Percentiles rank a stretch among this genome's conserved stretches.
phyloP scores from a whole-genome alignment of 2,797 vertebrate species.

The Tamandua tetradactyla region DNA sequence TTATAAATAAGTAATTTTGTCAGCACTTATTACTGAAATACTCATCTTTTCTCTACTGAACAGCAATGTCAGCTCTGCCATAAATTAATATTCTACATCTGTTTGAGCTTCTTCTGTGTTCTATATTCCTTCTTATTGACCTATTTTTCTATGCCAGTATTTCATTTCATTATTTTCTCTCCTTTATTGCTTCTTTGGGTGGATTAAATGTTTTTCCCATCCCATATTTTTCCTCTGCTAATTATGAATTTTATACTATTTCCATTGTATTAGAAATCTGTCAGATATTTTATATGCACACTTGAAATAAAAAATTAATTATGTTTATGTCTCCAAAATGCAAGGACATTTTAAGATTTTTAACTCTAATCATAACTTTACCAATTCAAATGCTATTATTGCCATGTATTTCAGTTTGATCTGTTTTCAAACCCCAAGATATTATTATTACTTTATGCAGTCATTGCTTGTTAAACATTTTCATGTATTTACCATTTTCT shows the following conservation, averaged over 20 bases:
- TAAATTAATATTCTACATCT: neutral
- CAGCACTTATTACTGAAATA: neutral
- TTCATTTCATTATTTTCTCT: neutral
- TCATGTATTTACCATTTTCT: neutral
- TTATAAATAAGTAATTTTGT: neutral
- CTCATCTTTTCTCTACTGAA: neutral
- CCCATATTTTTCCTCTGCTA: neutral
- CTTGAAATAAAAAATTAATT: neutral
- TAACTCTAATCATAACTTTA: neutral
- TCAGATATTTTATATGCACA: neutral
- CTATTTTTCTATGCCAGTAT: neutral
- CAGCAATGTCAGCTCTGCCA: neutral
- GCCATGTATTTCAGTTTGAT: neutral
- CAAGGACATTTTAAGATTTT: neutral
- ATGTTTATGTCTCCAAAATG: neutral
- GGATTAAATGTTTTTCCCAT: neutral
- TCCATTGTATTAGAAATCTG: neutral
- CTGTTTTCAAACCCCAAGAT: neutral
- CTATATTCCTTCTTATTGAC: neutral
- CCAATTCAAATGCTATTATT: neutral
- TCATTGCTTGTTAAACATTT: neutral
- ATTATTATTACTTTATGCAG: neutral
- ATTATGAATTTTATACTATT: neutral
- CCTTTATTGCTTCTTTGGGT: too few relatives aligned
- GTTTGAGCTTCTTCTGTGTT: neutral